Base-by-base conservation (phyloP, 1,140 invertebrate genomes). In the Aradophagus sp. region DNA sequence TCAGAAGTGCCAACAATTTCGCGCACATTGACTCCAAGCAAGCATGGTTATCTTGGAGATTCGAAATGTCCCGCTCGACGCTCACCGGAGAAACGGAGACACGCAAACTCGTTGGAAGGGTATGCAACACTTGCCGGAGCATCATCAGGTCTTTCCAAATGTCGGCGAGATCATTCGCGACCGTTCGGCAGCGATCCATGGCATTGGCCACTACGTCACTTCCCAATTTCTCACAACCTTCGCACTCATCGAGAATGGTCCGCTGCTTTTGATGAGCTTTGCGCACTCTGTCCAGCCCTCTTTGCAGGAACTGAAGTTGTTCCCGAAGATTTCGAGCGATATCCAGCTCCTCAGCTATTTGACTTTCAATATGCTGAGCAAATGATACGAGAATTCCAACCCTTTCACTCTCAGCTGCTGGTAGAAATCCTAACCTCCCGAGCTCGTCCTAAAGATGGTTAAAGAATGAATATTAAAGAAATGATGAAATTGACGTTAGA, bases 81-180 rank as follows among this genome's bases (percentile, higher is more conserved):
- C 90, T 88, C 0, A 91, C 87, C 0, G 92, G 91, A 2, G 92
- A 93, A 0, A 95, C 89, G 0, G 90, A 90, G 5, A 93, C 88
- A 17, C 91, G 87, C 23, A 93, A 84, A 19, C 90, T 87, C 52
- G 89, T 91, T 0, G 93, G 93, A 11, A 94, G 79, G 0, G 91
- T 93, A 53, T 94, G 92, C 6, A 94, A 80, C 11, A 92, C 83
- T 79, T 93, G 92, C 26, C 93, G 86, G 3, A 93, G 78, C 1
- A 86, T 86, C 87, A 93, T 90, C 1, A 94, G 87, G 59, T 93
- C 92, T 72, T 92, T 89, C 92, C 93, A 94, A 31, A 92, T 86
- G 1, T 85, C 75, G 0, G 87, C 85, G 4, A 94, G 77, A 36
- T 93, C 91, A 56, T 91, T 89, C 0, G 88, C 86, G 0, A 92